A percentile compares a stretch with the other conserved stretches of the same genome.
Evolutionary conservation across 1,140 invertebrate species (phyloP).

Genomic region (Elymnias hypermnestra): DNA sequence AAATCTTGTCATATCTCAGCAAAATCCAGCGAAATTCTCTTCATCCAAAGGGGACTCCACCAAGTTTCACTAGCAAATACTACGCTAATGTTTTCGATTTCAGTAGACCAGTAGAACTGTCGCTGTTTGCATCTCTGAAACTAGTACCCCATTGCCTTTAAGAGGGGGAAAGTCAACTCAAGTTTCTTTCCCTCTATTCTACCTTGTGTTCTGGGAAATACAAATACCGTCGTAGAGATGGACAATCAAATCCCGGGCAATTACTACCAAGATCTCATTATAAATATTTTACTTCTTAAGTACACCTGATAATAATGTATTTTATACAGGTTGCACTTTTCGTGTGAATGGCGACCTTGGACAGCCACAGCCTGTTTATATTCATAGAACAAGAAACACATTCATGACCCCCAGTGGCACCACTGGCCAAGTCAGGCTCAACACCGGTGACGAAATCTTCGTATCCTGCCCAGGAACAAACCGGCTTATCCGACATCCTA

Average conservation of each 20-base stretch:
- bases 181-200: neutral
- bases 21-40: too few relatives aligned
- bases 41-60: too few relatives aligned
- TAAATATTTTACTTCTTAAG: neutral
- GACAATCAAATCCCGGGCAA: too few relatives aligned
- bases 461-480: slow-evolving; percentile 38
- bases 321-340: slow-evolving; percentile 42
- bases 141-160: too few relatives aligned
- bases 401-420: slow-evolving; percentile 39
- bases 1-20: too few relatives aligned
- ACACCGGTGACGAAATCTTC: slow-evolving; percentile 36
- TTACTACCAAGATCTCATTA: neutral
- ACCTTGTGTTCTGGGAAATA: neutral
- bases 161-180: too few relatives aligned
- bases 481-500: too few relatives aligned
- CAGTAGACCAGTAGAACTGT: too few relatives aligned
- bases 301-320: neutral
- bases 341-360: slow-evolving; percentile 54
- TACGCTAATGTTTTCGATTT: too few relatives aligned
- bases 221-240: too few relatives aligned
- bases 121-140: too few relatives aligned
- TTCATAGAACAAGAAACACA: slow-evolving; percentile 26
- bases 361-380: slow-evolving; percentile 53
- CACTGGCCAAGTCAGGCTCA: slow-evolving; percentile 37
- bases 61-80: too few relatives aligned